Evolutionary conservation across 2,888 invertebrate species (phyloP).

Genomic region (Mycogona germanica): DNA sequence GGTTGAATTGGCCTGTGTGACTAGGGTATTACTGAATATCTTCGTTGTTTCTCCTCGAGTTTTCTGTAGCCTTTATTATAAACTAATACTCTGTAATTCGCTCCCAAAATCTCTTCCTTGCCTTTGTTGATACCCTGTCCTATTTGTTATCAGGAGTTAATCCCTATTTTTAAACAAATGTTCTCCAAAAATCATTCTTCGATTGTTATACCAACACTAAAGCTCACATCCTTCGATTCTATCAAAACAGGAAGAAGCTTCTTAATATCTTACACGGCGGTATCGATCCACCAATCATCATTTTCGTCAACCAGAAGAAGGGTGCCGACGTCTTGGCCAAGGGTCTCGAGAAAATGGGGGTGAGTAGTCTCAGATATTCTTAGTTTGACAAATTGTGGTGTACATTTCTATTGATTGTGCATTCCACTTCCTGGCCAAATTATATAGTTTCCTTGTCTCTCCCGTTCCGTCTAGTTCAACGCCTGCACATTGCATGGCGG

Average conservation of each 20-base stretch:
- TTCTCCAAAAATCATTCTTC: constrained; percentile 3
- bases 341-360: constrained; percentile 88
- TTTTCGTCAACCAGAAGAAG: constrained; percentile 99
- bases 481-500: constrained; percentile 98
- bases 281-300: constrained; percentile 94
- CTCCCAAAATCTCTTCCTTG: too few relatives aligned
- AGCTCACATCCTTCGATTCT: background rate
- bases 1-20: too few relatives aligned
- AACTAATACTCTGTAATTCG: too few relatives aligned
- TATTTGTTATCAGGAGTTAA: too few relatives aligned
- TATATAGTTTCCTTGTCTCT: constrained; percentile 14
- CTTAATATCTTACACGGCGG: constrained; percentile 82
- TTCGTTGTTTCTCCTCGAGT: too few relatives aligned
- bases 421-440: too few relatives aligned
- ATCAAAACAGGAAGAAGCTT: constrained; percentile 56
- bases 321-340: constrained; percentile 96
- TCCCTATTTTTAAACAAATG: too few relatives aligned
- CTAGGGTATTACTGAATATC: too few relatives aligned
- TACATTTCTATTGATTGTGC: too few relatives aligned
- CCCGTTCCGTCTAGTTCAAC: constrained; percentile 50
- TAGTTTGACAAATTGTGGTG: too few relatives aligned
- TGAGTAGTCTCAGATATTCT: constrained; percentile 36
- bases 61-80: too few relatives aligned
- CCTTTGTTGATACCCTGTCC: too few relatives aligned
- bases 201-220: background rate